Percentiles rank a stretch among this genome's conserved stretches.
These are phyloP conservation scores for Styela plicata DNA, from an alignment of 23 tunicate genomes.

Conservation along the genomic window DNA sequence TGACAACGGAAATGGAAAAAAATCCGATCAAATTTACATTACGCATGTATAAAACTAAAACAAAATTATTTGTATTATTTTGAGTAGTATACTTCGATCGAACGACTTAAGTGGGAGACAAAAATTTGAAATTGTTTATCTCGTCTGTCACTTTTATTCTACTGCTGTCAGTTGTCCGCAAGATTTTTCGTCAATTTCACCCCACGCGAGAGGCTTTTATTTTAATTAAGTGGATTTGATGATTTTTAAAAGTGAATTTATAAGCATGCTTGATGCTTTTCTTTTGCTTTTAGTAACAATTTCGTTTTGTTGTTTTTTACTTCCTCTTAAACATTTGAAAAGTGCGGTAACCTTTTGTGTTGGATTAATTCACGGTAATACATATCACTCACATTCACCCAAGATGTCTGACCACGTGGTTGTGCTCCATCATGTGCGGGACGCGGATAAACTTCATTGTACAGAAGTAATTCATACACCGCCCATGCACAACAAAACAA, in stretches of 20 bases:
- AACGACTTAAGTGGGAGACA: neutral
- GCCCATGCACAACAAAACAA: too few species aligned
- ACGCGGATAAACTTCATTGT: neutral
- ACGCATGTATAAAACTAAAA: neutral
- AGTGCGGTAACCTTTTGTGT: neutral
- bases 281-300: neutral
- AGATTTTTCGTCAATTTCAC: neutral
- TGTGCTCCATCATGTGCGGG: neutral
- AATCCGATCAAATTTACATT: neutral
- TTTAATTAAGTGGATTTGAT: neutral
- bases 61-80: neutral
- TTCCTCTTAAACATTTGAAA: neutral
- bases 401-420: neutral
- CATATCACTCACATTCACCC: neutral
- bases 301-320: neutral
- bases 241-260: neutral
- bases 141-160: conserved; percentile 10
- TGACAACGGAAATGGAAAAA: neutral
- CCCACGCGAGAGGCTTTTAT: neutral
- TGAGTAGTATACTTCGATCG: neutral
- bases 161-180: conserved; percentile 4
- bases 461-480: too few species aligned
- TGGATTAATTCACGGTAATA: neutral
- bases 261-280: neutral
- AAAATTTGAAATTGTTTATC: conserved; percentile 1